Evolutionary conservation across 2,113 vertebrate species (phyloP), one percentile per base, ranked within the genome.

Genomic region (Mesocricetus auratus): DNA sequence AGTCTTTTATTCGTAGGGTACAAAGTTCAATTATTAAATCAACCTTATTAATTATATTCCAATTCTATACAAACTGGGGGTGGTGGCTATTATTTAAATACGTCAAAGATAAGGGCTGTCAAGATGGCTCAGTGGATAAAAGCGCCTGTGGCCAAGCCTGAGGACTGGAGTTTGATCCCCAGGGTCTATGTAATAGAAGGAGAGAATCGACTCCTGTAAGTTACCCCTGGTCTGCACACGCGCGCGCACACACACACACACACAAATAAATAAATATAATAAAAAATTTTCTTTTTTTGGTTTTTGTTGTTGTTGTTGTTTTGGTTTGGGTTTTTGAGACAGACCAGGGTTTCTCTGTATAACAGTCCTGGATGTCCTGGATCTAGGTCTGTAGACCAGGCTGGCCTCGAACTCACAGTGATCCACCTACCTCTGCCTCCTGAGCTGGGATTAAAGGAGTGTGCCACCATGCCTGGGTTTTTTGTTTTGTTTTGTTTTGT

Each of bases 21-120:
- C 95, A 90, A 93, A 94, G 93, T 96, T 96, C 93, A 94, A 11
- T 90, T 66, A 87, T 91, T 92, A 95, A 97, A 93, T 95, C 94
- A 94, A 45, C 90, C 94, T 94, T 92, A 81, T 90, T 94, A 68
- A 96, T 95, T 90, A 60, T 53, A 69, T 95, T 88, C 69, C 1
- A 36, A 91, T 85, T 71, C 82, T 64, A 33, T 79, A 87, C 50
- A 83, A 71, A 74, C 13, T 15, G 56, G 21, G 24, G n/a, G 24
- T 3, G 78, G 22, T 7, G 29, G 8, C 24, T 60, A 45, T 58
- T n/a, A 21, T 81, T 79, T 87, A 89, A 91, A 86, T 24, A 47
- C 45, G 77, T 73, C 85, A 66, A 50, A 82, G 77, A 39, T 73
- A 47, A 62, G 68, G 58, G n/a, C 82, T 5, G 15, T 22, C 39